Conservation (phyloP, 2,113 vertebrate genomes). For the Acrocephalus kingi region DNA sequence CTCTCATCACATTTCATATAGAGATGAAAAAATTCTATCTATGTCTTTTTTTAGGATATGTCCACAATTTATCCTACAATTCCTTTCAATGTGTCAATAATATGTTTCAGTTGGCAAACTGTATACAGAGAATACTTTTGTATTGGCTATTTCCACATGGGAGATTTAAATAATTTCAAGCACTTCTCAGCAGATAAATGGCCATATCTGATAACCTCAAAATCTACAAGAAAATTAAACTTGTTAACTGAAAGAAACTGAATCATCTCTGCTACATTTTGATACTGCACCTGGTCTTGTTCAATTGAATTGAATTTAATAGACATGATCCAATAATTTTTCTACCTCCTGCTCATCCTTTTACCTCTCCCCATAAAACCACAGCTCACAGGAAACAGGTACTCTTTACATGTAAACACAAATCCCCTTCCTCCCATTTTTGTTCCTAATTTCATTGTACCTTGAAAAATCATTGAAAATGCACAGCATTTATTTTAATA, state of each 20-base stretch:
- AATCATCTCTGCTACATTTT: conserved; percentile 11
- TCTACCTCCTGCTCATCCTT: background rate
- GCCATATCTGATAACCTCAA: background rate
- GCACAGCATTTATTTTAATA: background rate
- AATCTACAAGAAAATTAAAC: conserved; percentile 19
- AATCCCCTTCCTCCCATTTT: accelerated
- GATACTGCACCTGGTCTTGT: conserved; percentile 14
- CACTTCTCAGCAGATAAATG: background rate
- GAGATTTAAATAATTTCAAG: conserved; percentile 18
- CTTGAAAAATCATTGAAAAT: background rate
- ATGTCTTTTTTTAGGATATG: background rate
- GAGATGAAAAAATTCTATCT: background rate
- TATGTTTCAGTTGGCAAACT: background rate
- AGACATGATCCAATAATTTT: conserved; percentile 15
- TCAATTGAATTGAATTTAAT: conserved; percentile 51
- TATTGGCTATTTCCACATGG: background rate
- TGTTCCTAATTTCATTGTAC: background rate
- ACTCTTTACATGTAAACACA: background rate
- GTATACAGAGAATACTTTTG: background rate
- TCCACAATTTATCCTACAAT: background rate
- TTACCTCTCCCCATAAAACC: background rate
- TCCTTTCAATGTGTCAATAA: conserved; percentile 16
- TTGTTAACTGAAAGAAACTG: background rate
- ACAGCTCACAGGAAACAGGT: background rate
- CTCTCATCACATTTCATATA: background rate